Evolutionary conservation across 2,888 invertebrate genomes (phyloP), one percentile per base, ranked within the genome.

Genomic region (Rotaria macrura): DNA sequence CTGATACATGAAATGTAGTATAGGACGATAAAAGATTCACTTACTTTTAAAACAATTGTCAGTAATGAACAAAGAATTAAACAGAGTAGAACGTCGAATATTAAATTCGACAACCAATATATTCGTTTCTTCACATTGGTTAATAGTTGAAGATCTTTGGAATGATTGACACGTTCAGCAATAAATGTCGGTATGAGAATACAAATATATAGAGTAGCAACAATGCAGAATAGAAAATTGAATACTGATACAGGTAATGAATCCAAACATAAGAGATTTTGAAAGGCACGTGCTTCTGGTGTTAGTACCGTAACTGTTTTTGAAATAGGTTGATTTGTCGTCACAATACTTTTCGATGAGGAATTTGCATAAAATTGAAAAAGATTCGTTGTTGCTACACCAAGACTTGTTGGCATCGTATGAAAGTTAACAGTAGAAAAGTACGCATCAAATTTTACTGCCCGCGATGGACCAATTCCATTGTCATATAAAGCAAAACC

Each of bases 61-160:
- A 79, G 43, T 20, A 79, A 4, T 43, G 43, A 9, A 43, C n/a
- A n/a, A 20, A 79, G 23, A 25, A 84, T 57, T 0, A 86, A 49
- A 79, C 86, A 83, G 25, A 86, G n/a, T 10, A 23, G 14, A 79
- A 86, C 83, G 79, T 86, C 86, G 34, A 84, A 86, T 9, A 86
- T 43, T 34, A 29, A 84, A 83, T 84, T 84, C 6, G 86, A 38
- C 23, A 55, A n/a, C 86, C 86, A 86, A 83, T 86, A 86, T 34
- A 40, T 52, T 25, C 47, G 34, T 57, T 55, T 84, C n/a, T 29
- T 84, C 20, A 84, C 74, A 74, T 86, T 86, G 14, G 86, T 72
- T 34, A 86, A 72, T 34, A 86, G n/a, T 49, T 86, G 86, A 12
- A 86, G 54, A 47, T 86, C 84, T 86, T 86, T 86, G 10, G 86